A percentile compares a stretch with the other conserved stretches of the same genome.
Evolutionary conservation across 2,113 vertebrate genomes (phyloP).

Genomic region (Edolisoma coerulescens): DNA sequence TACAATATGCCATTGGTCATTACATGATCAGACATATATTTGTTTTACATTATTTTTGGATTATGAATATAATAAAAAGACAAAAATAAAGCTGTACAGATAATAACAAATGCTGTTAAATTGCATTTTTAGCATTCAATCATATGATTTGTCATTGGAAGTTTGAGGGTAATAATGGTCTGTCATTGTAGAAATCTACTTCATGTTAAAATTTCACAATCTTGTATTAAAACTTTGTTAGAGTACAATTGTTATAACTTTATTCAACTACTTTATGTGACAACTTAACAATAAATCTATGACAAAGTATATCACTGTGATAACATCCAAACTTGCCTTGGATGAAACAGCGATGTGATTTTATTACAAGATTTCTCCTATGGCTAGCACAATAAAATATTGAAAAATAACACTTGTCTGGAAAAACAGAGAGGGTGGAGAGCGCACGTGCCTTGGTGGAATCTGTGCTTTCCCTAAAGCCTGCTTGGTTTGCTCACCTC

Average conservation of each 20-base stretch:
- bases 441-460: rapidly evolving
- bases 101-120: constrained; percentile 36
- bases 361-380: constrained; percentile 64
- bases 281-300: constrained; percentile 67
- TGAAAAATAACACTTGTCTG: constrained; percentile 32
- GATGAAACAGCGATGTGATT: constrained; percentile 49
- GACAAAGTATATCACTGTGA: constrained; percentile 58
- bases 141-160: constrained; percentile 53
- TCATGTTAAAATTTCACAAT: constrained; percentile 51
- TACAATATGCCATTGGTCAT: constrained; percentile 64
- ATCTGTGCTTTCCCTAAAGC: not conserved
- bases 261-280: constrained; percentile 27
- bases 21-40: constrained; percentile 31
- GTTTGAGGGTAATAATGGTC: constrained; percentile 51
- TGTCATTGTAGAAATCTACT: constrained; percentile 49
- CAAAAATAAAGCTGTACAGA: constrained; percentile 46
- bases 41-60: constrained; percentile 56
- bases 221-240: constrained; percentile 70
- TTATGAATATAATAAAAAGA: constrained; percentile 60
- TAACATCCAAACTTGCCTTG: constrained; percentile 58
- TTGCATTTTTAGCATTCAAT: constrained; percentile 27
- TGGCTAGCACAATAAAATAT: constrained; percentile 51
- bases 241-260: constrained; percentile 55
- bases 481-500: not conserved
- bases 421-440: not conserved